Percentiles rank a stretch among this genome's conserved stretches.
These are phyloP conservation scores for Mamestra configurata DNA, from an alignment of 1,140 invertebrate genomes.

Conservation along the genomic window DNA sequence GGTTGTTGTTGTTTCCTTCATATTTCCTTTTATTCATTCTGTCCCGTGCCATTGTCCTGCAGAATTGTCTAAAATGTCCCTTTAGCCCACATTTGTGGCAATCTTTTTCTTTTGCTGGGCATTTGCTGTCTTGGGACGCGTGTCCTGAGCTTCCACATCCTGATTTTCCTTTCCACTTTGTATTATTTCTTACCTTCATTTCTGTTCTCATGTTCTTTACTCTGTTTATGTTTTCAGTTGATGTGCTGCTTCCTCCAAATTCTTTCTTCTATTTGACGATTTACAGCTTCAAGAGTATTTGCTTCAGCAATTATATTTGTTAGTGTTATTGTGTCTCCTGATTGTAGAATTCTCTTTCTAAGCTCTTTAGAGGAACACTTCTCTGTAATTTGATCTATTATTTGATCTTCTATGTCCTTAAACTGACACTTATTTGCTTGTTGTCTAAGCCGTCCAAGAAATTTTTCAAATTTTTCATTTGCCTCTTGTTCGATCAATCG, in stretches of 20 bases:
- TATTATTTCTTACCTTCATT: not conserved
- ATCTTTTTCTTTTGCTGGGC: not conserved
- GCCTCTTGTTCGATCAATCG: not conserved
- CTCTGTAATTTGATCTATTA: not conserved
- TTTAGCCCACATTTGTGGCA: not conserved
- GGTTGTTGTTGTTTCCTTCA: not conserved
- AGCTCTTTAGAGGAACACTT: not conserved
- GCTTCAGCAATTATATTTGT: not conserved
- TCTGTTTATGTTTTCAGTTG: no score
- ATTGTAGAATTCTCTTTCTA: not conserved
- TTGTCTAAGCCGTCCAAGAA: not conserved
- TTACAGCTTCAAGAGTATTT: not conserved
- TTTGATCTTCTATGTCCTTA: not conserved
- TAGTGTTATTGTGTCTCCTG: not conserved
- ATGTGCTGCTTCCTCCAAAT: no score
- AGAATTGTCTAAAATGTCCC: constrained; percentile 1
- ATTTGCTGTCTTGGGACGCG: not conserved
- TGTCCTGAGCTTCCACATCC: not conserved
- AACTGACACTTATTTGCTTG: not conserved
- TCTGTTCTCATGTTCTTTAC: not conserved
- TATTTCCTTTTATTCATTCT: not conserved
- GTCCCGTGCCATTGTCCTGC: not conserved
- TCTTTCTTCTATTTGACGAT: not conserved
- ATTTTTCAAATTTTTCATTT: constrained; percentile 9
- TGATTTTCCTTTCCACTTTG: not conserved